Percentiles rank a stretch among this genome's conserved stretches.
Conservation (phyloP, 2,113 vertebrate genomes). For the Pyrgilauda ruficollis region DNA sequence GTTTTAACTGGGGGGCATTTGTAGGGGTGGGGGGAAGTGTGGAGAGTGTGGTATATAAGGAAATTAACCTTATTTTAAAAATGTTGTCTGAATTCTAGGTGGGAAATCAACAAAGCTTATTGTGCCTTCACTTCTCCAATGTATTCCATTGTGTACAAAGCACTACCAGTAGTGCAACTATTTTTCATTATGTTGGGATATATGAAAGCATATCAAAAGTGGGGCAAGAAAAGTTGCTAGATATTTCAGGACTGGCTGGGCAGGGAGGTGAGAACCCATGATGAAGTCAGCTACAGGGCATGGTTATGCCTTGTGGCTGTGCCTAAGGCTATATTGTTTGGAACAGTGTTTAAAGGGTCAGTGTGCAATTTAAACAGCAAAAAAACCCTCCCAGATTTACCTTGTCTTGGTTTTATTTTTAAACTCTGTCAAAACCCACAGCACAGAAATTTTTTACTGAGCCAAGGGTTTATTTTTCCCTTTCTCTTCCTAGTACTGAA, state of each 20-base stretch:
- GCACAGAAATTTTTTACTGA: not conserved
- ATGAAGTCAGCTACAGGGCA: conserved; percentile 12
- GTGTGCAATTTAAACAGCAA: conserved; percentile 4
- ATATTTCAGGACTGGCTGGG: not conserved
- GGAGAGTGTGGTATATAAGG: rapidly evolving
- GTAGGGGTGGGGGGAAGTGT: rapidly evolving
- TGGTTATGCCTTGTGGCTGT: conserved; percentile 34
- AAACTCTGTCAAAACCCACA: conserved; percentile 45
- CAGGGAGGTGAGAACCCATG: not conserved
- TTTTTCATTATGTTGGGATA: not conserved
- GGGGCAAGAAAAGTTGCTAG: conserved; percentile 26
- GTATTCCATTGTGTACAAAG: not conserved
- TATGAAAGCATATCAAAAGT: conserved; percentile 31
- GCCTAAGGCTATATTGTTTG: conserved; percentile 31
- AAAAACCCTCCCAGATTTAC: conserved; percentile 21
- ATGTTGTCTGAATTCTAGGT: not conserved
- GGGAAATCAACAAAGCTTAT: not conserved
- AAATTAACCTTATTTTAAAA: not conserved
- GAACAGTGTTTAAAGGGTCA: conserved; percentile 46
- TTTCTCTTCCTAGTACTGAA: not conserved
- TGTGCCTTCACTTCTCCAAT: not conserved
- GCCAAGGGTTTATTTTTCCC: not conserved
- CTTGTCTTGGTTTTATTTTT: conserved; percentile 53
- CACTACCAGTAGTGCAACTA: not conserved
- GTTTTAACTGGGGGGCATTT: not conserved